A percentile compares a stretch with the other conserved stretches of the same genome.
phyloP scores from a whole-genome alignment of 2,797 vertebrate genomes.

The Brachyrhaphis roseni region DNA sequence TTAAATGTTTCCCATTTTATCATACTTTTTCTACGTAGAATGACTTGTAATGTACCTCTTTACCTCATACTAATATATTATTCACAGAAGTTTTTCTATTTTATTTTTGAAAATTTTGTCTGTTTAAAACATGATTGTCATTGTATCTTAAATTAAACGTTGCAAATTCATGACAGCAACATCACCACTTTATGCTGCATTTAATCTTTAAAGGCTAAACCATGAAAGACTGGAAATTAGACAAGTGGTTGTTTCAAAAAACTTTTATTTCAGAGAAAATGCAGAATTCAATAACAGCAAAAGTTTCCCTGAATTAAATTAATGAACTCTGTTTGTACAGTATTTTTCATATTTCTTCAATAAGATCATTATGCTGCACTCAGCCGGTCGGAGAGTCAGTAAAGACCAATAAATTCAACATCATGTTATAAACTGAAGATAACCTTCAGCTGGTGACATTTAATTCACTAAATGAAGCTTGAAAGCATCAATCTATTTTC shows the following conservation, averaged over 20 bases:
- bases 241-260: background rate
- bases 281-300: background rate
- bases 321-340: background rate
- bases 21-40: background rate
- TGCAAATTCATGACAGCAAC: background rate
- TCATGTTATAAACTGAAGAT: fast-evolving
- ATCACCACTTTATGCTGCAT: background rate
- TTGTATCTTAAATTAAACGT: background rate
- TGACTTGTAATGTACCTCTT: background rate
- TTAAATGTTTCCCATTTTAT: background rate
- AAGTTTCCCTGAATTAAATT: background rate
- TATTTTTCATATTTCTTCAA: background rate
- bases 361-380: background rate
- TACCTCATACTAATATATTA: background rate
- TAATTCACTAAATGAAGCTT: background rate
- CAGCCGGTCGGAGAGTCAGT: background rate
- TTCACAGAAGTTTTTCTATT: background rate
- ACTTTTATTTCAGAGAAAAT: background rate
- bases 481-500: fast-evolving
- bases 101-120: background rate
- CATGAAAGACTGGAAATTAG: background rate
- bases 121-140: background rate
- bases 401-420: background rate
- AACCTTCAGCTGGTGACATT: background rate
- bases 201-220: background rate